phyloP scores from a whole-genome alignment of 2,888 invertebrate species.

The Acrobeloides nanus region DNA sequence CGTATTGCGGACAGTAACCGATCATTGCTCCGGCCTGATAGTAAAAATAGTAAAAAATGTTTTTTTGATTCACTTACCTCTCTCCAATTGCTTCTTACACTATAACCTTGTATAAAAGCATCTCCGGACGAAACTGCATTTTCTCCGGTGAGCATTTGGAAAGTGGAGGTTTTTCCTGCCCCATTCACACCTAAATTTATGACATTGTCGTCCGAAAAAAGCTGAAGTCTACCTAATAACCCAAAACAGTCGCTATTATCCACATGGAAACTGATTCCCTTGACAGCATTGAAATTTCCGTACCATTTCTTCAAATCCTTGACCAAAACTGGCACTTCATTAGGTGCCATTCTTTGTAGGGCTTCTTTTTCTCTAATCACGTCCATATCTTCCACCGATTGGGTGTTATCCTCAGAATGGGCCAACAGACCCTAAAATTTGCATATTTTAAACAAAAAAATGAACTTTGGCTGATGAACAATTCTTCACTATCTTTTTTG shows the following conservation, averaged over 20 bases:
- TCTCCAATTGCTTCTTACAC: slow-evolving; percentile 39
- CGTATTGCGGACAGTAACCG: slow-evolving; percentile 72
- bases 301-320: slow-evolving; percentile 35
- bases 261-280: slow-evolving; percentile 43
- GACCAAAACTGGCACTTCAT: slow-evolving; percentile 24
- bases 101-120: slow-evolving; percentile 37
- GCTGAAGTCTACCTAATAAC: slow-evolving; percentile 31
- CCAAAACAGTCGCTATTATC: slow-evolving; percentile 39
- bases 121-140: slow-evolving; percentile 37
- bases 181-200: slow-evolving; percentile 42
- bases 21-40: slow-evolving; percentile 24
- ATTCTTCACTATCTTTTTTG: no score
- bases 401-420: no score
- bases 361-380: slow-evolving; percentile 34
- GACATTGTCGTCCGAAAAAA: not conserved
- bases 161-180: slow-evolving; percentile 46
- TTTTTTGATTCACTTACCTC: no score
- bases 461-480: no score
- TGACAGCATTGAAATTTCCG: slow-evolving; percentile 40
- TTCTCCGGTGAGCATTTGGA: slow-evolving; percentile 43
- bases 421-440: no score
- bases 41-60: no score
- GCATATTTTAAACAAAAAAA: no score
- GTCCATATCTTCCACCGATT: slow-evolving; percentile 34
- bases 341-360: slow-evolving; percentile 13